Evolutionary conservation across 2,888 invertebrate species (phyloP).

Genomic region (Bombylius discolor): DNA sequence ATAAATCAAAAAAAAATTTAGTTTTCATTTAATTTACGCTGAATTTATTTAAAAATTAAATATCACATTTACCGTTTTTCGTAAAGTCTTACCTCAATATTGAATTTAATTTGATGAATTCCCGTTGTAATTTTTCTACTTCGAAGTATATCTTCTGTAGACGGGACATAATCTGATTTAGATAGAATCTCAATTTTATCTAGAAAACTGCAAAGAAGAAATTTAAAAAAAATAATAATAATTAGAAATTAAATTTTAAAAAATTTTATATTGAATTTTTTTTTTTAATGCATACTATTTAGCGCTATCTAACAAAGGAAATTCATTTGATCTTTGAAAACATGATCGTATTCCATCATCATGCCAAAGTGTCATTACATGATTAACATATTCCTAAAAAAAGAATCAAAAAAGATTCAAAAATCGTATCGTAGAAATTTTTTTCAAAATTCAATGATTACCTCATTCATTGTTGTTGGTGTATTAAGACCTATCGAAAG

Average conservation of each 20-base stretch:
- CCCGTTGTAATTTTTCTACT: conserved; percentile 61
- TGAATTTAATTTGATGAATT: conserved; percentile 63
- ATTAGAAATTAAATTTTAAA: neutral
- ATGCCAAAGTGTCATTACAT: conserved; percentile 52
- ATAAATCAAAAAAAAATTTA: neutral
- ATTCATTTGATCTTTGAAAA: conserved; percentile 58
- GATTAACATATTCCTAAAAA: conserved; percentile 56
- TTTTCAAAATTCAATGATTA: conserved; percentile 19
- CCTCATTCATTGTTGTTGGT: conserved; percentile 44
- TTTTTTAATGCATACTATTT: conserved; percentile 54
- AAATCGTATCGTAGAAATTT: neutral
- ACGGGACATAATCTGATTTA: conserved; percentile 51
- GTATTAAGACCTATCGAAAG: conserved; percentile 40
- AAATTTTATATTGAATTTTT: neutral
- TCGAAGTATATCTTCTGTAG: conserved; percentile 62
- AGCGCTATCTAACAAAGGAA: conserved; percentile 66
- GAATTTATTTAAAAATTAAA: no score
- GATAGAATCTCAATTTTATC: conserved; percentile 54
- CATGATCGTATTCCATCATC: conserved; percentile 58
- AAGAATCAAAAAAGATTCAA: neutral
- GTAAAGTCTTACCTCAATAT: conserved; percentile 41
- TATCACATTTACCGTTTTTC: neutral
- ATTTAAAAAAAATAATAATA: conserved; percentile 31
- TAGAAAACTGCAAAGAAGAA: conserved; percentile 43
- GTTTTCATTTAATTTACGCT: neutral